Evolutionary conservation across 2,113 vertebrate species (phyloP).

Genomic region (Callospermophilus lateralis): DNA sequence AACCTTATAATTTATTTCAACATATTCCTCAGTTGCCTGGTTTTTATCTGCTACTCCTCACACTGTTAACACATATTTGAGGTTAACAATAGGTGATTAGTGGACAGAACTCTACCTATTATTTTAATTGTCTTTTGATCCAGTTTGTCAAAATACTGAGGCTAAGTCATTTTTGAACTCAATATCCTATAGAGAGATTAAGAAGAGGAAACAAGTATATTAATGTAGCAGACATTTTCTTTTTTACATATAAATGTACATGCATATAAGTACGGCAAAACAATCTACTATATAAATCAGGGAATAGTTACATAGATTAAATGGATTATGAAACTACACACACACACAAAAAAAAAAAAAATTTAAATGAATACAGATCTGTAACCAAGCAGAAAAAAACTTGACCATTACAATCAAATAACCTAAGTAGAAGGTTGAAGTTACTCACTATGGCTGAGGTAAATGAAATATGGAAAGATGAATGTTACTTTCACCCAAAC

Average conservation of each 20-base stretch:
- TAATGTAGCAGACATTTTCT: not conserved
- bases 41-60: conserved; percentile 73
- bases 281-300: not conserved
- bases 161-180: not conserved
- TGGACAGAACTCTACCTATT: not conserved
- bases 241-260: not conserved
- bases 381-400: not conserved
- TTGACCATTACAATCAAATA: not conserved
- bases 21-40: conserved; percentile 62
- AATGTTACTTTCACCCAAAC: not conserved
- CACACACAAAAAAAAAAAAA: not conserved
- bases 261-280: not conserved
- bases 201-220: conserved; percentile 1
- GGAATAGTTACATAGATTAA: conserved; percentile 50
- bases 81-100: not conserved
- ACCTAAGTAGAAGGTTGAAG: not conserved
- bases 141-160: conserved; percentile 48
- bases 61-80: not conserved
- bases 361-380: not conserved
- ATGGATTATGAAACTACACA: not conserved
- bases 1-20: conserved; percentile 54
- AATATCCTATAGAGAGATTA: conserved; percentile 5
- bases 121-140: not conserved
- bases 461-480: not conserved
- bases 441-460: not conserved